Evolutionary conservation across 2,797 vertebrate genomes (phyloP).

Genomic region (Heterohyrax brucei): DNA sequence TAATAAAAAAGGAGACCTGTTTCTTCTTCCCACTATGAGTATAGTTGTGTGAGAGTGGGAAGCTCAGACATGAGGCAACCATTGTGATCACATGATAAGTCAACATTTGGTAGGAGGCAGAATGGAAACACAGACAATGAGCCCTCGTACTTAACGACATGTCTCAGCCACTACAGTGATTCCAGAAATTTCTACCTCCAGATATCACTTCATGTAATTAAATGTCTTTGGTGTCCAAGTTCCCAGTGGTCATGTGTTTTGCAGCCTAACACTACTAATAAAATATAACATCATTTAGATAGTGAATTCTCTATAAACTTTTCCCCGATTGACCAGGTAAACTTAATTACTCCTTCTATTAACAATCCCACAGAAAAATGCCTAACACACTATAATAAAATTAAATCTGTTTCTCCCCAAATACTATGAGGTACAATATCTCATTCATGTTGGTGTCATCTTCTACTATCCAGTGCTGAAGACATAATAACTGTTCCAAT

Average conservation of each 20-base stretch:
- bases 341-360: not conserved
- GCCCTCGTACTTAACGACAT: not conserved
- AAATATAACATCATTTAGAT: not conserved
- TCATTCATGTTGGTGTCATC: not conserved
- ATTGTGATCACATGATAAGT: accelerated
- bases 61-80: not conserved
- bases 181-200: not conserved
- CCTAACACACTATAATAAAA: not conserved
- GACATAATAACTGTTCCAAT: slow-evolving; percentile 8
- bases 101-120: not conserved
- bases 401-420: not conserved
- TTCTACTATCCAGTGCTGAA: not conserved
- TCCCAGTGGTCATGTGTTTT: not conserved
- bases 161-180: not conserved
- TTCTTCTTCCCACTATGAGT: not conserved
- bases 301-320: not conserved
- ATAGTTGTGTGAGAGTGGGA: not conserved
- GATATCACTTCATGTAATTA: not conserved
- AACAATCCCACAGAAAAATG: not conserved
- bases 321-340: not conserved
- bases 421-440: not conserved
- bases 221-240: not conserved
- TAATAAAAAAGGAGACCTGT: not conserved
- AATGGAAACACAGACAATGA: not conserved
- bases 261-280: not conserved